Conservation (phyloP, 2,113 vertebrate genomes). For the Actinemys pallida region DNA sequence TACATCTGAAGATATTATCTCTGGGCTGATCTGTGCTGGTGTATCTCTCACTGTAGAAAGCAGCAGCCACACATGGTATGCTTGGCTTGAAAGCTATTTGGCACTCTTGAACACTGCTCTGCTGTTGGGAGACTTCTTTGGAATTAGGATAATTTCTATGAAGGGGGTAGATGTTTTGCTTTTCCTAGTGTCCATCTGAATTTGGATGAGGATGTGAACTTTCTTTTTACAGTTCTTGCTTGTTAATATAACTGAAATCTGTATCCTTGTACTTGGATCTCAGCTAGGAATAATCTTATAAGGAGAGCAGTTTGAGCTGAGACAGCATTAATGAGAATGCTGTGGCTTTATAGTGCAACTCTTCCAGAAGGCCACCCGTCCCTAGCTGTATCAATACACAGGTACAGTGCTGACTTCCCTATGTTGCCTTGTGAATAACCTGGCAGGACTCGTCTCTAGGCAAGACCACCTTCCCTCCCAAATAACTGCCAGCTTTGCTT, state of each 20-base stretch:
- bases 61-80: background rate
- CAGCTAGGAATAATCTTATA: too few relatives aligned
- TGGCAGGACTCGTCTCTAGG: background rate
- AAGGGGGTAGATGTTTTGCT: too few relatives aligned
- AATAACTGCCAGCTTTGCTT: background rate
- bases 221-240: background rate
- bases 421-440: background rate
- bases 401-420: background rate
- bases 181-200: background rate
- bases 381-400: fast-evolving
- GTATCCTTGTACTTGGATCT: fast-evolving
- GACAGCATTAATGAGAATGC: background rate
- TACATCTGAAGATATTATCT: background rate
- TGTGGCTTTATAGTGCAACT: background rate
- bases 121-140: too few relatives aligned
- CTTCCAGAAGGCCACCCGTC: background rate
- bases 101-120: too few relatives aligned
- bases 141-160: too few relatives aligned
- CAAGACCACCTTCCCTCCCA: background rate
- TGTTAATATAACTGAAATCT: background rate
- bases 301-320: background rate
- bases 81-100: background rate
- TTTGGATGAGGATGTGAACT: background rate
- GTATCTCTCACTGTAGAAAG: too few relatives aligned
- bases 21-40: background rate